Percentiles rank a stretch among this genome's conserved stretches.
phyloP scores from a whole-genome alignment of 2,888 invertebrate species.

The Philhelius pedissequus region DNA sequence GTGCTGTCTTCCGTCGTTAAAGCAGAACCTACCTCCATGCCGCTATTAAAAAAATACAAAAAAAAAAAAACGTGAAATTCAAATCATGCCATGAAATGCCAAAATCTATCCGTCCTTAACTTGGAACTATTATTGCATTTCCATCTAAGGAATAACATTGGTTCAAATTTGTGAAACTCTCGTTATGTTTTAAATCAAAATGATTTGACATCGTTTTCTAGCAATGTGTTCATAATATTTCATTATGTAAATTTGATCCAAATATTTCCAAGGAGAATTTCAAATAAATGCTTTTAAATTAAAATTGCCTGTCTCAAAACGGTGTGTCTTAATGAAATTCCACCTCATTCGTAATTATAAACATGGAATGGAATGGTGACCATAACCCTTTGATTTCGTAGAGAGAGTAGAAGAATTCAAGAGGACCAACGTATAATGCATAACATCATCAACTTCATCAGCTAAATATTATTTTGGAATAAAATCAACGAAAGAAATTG shows the following conservation, averaged over 20 bases:
- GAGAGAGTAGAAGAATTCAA: constrained; percentile 21
- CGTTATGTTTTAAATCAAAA: neutral
- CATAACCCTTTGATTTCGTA: constrained; percentile 58
- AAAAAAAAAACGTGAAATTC: too few relatives aligned
- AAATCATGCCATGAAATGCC: too few relatives aligned
- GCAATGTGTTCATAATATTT: constrained; percentile 21
- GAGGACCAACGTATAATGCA: neutral
- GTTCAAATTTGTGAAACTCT: neutral
- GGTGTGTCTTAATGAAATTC: constrained; percentile 63
- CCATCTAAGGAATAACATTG: too few relatives aligned
- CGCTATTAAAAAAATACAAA: too few relatives aligned
- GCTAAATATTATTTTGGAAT: constrained; percentile 45
- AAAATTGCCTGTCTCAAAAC: constrained; percentile 60
- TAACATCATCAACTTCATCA: constrained; percentile 40
- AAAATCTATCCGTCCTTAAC: too few relatives aligned
- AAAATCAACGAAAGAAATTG: constrained; percentile 65
- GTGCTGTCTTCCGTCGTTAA: too few relatives aligned
- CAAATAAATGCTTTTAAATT: constrained; percentile 53
- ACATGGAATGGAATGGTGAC: constrained; percentile 44
- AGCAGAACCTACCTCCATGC: too few relatives aligned
- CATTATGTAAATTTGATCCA: constrained; percentile 41
- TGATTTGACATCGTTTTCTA: neutral
- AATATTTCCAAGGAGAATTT: constrained; percentile 9
- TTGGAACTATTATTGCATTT: too few relatives aligned
- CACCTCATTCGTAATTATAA: constrained; percentile 63